Base-by-base conservation (phyloP, 2,113 vertebrate species). In the Sebastes schlegelii region DNA sequence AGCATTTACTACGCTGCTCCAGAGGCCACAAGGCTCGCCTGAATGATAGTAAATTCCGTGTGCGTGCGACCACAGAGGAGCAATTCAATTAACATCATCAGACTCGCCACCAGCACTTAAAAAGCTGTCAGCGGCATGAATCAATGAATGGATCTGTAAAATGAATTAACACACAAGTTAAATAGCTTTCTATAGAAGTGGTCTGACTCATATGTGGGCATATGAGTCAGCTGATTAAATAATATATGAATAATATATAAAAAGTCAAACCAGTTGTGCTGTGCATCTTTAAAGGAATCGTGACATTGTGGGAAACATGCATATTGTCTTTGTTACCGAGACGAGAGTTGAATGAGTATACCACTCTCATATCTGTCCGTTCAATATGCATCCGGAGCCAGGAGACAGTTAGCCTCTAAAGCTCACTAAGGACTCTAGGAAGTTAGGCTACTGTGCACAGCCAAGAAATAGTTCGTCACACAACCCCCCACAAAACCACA, bases 61-160 rank as follows among this genome's bases (percentile, higher is more conserved):
- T 58, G 68, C 52, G 69, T 58, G 68, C 52, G 69, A 42, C 64
- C 81, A 57, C 64, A 65, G 58, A 83, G 71, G 55, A 85, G 51
- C 10, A 66, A 87, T 88, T 92, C 55, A 88, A 86, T 90, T 90
- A 88, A 80, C 49, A n/a, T 67, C 26, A 75, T 83, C 79, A 64
- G 76, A 79, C 77, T 51, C 66, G 76, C 75, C 46, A 65, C 8
- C 19, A 64, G 73, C 75, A 79, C 87, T 91, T 83, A 43, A 79
- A 86, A 82, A 51, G 26, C 43, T 57, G 81, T 43, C 62, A 54
- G 49, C 26, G 17, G 26, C 51, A 42, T 42, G 17, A 16, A 83
- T 86, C 45, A 6, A 79, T 70, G 10, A 72, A 77, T 64, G 54
- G 14, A 55, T 75, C 26, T 61, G 26, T 62, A 52, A 86, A 82